Base-by-base conservation (phyloP, 2,797 vertebrate genomes). In the Poecilia picta region DNA sequence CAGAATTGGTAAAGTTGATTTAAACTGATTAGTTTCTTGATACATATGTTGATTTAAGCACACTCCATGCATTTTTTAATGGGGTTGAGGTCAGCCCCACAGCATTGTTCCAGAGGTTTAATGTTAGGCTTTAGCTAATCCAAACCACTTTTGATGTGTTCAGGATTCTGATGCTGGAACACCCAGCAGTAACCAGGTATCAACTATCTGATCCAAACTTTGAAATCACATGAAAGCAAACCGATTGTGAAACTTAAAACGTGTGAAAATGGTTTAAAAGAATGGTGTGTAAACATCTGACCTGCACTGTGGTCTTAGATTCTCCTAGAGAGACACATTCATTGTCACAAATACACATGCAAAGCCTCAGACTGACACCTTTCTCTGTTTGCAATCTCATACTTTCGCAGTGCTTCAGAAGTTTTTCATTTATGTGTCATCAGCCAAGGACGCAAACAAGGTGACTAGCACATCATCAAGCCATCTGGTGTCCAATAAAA, bases 381-480 rank as follows among this genome's bases (percentile, higher is more conserved):
- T 68, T 49, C 25, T 74, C 23, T 16, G 6, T 72, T 75, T 78
- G 46, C 72, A 10, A 23, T 77, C 20, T 81, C 76, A 68, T 73
- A 79, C 49, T 85, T 85, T 70, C 36, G 10, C 5, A 47, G 55
- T 71, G 83, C 77, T 79, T 86, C 18, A 74, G 31, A 87, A 80
- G 47, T 75, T 84, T 88, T 82, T 84, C 36, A 43, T 78, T 79
- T 36, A 68, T 79, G 74, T 45, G 77, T 88, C 79, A 78, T 85
- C 78, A 84, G 76, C 73, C 86, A 89, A 92, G 91, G 91, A 93
- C 83, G 2, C 74, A 85, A 85, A 91, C 86, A 92, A 93, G 93
- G 92, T 93, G 93, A 91, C 81, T 83, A 83, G 81, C 83, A 87
- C 85, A 84, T 91, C 88, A 90, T 89, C 82, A 89, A 93, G 91